These are phyloP conservation scores for Nemoura dubitans DNA, from an alignment of 2,888 invertebrate genomes.

Conservation along the genomic window DNA sequence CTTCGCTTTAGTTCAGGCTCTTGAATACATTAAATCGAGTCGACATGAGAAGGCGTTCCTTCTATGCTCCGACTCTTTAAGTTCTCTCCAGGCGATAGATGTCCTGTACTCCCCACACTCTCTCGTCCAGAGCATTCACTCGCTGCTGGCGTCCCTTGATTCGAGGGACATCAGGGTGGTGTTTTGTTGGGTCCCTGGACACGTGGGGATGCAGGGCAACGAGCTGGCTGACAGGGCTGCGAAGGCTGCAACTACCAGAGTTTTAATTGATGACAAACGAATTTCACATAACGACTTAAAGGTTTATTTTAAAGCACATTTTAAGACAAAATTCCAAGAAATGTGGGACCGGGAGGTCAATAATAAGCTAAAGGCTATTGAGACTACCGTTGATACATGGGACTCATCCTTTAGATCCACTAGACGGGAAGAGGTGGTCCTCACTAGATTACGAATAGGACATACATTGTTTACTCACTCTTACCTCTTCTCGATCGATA, in stretches of 20 bases:
- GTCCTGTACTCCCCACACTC: not conserved
- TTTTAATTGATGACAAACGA: not conserved
- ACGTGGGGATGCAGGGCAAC: constrained; percentile 14
- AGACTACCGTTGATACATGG: not conserved
- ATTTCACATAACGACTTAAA: not conserved
- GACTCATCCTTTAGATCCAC: not conserved
- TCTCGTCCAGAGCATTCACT: constrained; percentile 13
- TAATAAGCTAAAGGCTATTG: not conserved
- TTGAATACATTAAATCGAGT: not conserved
- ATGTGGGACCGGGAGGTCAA: not conserved
- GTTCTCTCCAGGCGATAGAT: not conserved
- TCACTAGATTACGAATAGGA: not conserved
- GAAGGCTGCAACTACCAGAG: not conserved
- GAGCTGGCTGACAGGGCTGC: constrained; percentile 18
- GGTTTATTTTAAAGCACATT: constrained; percentile 9
- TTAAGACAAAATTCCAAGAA: not conserved
- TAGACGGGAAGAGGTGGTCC: not conserved
- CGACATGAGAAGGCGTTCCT: constrained; percentile 1
- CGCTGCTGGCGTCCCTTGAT: constrained; percentile 4
- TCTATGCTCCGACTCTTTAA: not conserved
- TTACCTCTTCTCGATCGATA: not conserved
- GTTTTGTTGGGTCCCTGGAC: constrained; percentile 37
- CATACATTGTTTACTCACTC: not conserved
- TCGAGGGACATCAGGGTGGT: not conserved
- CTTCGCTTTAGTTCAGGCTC: not conserved